Base-by-base conservation (phyloP, 2,888 invertebrate species). In the Lycaena phlaeas region DNA sequence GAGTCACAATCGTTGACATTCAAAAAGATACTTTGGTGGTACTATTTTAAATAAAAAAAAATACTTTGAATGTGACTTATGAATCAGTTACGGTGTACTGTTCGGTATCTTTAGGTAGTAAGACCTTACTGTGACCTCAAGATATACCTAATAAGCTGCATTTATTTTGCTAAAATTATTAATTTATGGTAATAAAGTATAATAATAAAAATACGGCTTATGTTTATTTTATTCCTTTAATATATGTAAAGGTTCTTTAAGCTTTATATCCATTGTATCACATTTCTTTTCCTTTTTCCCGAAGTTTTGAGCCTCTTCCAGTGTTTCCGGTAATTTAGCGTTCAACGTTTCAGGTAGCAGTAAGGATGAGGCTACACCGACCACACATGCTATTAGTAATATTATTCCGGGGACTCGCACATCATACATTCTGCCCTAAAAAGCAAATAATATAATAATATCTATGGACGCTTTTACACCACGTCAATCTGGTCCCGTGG, bases 261-360 rank as follows among this genome's bases (percentile, higher is more conserved):
- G 9, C 5, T 18, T n/a, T 17, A 34, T 9, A 5, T 30, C 29
- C 7, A 18, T 10, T 18, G 34, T 11, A 2, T 18, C 12, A 12
- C 7, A 11, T 1, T 11, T 11, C 28, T 38, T 62, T 55, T 40
- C 54, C 61, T 34, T 53, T 49, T 28, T 74, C 29, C 89, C 89
- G 65, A 89, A 89, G 14, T 66, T 56, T 51, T 84, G 72, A 1
- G 89, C 88, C 50, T 90, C 90, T 53, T 84, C 81, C 47, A 90
- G 60, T 3, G 89, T 88, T 69, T 90, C 89, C 29, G 90, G 90
- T 42, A 90, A 62, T 54, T 85, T 87, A 42, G 79, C 77, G 57
- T 89, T 86, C 41, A 88, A 66, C 2, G 90, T 90, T 70, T 90
- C 90, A 0, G 90, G 90, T 31, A 90, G 64, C 49, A 87, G 79